Percentiles rank a stretch among this genome's conserved stretches.
phyloP scores from a whole-genome alignment of 2,797 vertebrate species.

The Brachyalestes nurse region DNA sequence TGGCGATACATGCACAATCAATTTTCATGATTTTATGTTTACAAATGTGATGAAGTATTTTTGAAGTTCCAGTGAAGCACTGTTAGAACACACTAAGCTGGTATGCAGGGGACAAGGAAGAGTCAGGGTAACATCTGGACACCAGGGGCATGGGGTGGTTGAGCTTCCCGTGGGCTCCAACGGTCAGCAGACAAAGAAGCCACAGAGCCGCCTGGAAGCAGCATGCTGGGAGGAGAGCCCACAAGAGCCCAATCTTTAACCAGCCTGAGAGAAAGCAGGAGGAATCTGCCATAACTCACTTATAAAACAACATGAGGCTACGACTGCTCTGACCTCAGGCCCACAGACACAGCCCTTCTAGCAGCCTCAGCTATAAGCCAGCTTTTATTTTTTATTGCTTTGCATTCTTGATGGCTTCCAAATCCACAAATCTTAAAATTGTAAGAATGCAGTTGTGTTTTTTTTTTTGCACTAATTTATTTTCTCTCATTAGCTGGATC shows the following conservation, averaged over 20 bases:
- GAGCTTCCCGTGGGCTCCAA: conserved; percentile 52
- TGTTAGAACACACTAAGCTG: conserved; percentile 17
- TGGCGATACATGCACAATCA: background rate
- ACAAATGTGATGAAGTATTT: background rate
- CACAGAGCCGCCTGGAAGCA: conserved; percentile 62
- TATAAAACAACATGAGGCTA: conserved; percentile 61
- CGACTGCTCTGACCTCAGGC: conserved; percentile 49
- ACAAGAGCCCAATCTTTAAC: conserved; percentile 57
- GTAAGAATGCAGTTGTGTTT: conserved; percentile 43
- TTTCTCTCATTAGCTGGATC: conserved; percentile 53
- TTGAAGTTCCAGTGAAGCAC: background rate
- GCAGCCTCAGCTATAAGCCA: conserved; percentile 16
- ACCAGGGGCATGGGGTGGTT: conserved; percentile 47
- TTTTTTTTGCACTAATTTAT: conserved; percentile 43
- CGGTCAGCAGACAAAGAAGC: conserved; percentile 60
- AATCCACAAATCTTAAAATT: conserved; percentile 47
- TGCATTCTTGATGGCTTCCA: conserved; percentile 57
- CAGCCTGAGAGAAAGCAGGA: conserved; percentile 50
- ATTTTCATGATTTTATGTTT: background rate
- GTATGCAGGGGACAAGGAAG: conserved; percentile 5
- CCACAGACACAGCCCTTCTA: conserved; percentile 25
- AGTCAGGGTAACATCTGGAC: conserved; percentile 64
- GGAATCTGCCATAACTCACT: conserved; percentile 63
- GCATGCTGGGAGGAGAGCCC: conserved; percentile 61
- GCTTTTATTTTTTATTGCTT: conserved; percentile 48